phyloP scores from a whole-genome alignment of 2,888 invertebrate genomes.

The Lithophane leautieri region DNA sequence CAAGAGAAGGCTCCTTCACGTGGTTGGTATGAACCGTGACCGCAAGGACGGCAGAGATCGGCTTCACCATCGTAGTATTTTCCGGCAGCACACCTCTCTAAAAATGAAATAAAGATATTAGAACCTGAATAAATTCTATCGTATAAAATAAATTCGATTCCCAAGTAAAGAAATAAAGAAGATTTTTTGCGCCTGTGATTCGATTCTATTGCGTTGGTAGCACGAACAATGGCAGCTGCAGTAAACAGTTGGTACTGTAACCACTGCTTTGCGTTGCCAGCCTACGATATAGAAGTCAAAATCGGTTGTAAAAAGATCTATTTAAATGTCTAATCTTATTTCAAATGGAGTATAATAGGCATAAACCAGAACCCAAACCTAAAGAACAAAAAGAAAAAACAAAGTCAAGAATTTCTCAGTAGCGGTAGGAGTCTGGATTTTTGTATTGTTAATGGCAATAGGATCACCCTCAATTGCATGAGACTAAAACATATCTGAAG shows the following conservation, averaged over 20 bases:
- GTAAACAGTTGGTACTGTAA: too few relatives aligned
- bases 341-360: too few relatives aligned
- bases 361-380: background rate
- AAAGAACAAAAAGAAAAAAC: background rate
- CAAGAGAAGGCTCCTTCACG: conserved; percentile 97
- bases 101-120: background rate
- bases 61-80: conserved; percentile 97
- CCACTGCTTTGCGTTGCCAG: too few relatives aligned
- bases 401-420: background rate
- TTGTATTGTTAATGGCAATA: background rate
- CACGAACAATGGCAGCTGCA: too few relatives aligned
- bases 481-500: background rate
- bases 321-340: too few relatives aligned
- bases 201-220: too few relatives aligned
- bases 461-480: background rate
- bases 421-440: background rate
- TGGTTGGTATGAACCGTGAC: conserved; percentile 98
- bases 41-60: conserved; percentile 97
- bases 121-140: background rate
- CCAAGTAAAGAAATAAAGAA: background rate
- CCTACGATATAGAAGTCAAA: too few relatives aligned
- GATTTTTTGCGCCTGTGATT: background rate
- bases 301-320: too few relatives aligned
- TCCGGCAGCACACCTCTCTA: conserved; percentile 97
- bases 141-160: background rate